Conservation (phyloP, 2,888 invertebrate species). For the Agriopis leucophaearia region DNA sequence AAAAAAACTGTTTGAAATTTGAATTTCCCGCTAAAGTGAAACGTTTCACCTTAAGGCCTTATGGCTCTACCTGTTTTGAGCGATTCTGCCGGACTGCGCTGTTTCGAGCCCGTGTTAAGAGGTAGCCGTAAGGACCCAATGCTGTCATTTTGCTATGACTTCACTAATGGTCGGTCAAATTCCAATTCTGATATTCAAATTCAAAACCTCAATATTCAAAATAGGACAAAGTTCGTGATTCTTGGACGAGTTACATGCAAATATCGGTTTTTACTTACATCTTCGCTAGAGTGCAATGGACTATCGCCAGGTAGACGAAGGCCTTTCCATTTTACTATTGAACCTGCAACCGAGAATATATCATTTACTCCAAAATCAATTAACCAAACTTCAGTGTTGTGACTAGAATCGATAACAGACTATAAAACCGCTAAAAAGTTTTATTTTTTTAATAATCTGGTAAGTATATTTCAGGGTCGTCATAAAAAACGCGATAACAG, state of each 20-base stretch:
- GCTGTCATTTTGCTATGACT: too few species aligned
- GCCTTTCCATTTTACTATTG: constrained; percentile 34
- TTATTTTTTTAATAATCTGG: not conserved
- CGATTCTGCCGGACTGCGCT: too few species aligned
- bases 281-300: constrained; percentile 53
- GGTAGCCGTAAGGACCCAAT: too few species aligned
- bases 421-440: not conserved
- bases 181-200: too few species aligned
- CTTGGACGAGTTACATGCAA: not conserved
- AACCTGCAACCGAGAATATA: not conserved
- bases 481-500: constrained; percentile 3
- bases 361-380: not conserved
- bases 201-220: too few species aligned
- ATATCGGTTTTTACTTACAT: constrained; percentile 43
- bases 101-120: too few species aligned
- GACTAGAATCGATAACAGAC: constrained; percentile 2
- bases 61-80: too few species aligned
- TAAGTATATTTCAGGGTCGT: not conserved
- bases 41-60: too few species aligned
- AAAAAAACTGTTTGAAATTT: too few species aligned
- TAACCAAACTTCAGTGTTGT: constrained; percentile 4
- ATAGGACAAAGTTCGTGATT: too few species aligned
- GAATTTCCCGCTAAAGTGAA: too few species aligned
- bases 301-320: constrained; percentile 61
- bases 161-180: too few species aligned